Evolutionary conservation across 1,140 invertebrate species (phyloP), one percentile per base, ranked within the genome.

Genomic region (Eurytemora carolleeae): DNA sequence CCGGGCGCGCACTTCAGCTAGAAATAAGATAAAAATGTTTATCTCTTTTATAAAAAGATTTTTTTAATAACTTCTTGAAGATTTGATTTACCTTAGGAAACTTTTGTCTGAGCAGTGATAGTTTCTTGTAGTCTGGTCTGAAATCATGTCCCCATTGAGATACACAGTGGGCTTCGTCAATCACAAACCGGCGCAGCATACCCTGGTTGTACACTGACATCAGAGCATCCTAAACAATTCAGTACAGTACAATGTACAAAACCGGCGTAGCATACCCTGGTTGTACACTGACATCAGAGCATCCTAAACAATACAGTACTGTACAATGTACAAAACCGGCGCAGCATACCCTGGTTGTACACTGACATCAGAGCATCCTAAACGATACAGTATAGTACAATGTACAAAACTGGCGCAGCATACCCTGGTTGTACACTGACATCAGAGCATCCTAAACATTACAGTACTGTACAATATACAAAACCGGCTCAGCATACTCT

Each of bases 91-190:
- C n/a, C n/a, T n/a, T n/a, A n/a, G n/a, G n/a, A n/a, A n/a, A n/a
- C n/a, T n/a, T n/a, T n/a, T n/a, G 63, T 44, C 77, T 69, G 2
- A 80, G 66, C n/a, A 72, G 53, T 58, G 71, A 68, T 24, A 80
- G 67, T 62, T 74, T 73, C 65, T 78, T 78, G 67, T 80, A 80
- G 66, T 80, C 80, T 23, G 79, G 78, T 55, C 77, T 70, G 71
- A 84, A 84, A 70, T 84, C 82, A 73, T 84, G 82, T 1, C 82
- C 82, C 82, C 82, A 83, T 71, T 82, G 73, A 26, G 75, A 77
- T 17, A 86, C 82, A 72, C 83, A 85, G 68, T 85, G 83, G 17
- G 82, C 84, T 71, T 85, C 83, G 71, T 85, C 83, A 59, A 86
- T 81, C 16, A 83, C 79, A 71, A 84, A 78, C 65, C 80, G 70